These are phyloP conservation scores for Spilosoma lubricipeda DNA, from an alignment of 2,888 invertebrate species.

Conservation along the genomic window DNA sequence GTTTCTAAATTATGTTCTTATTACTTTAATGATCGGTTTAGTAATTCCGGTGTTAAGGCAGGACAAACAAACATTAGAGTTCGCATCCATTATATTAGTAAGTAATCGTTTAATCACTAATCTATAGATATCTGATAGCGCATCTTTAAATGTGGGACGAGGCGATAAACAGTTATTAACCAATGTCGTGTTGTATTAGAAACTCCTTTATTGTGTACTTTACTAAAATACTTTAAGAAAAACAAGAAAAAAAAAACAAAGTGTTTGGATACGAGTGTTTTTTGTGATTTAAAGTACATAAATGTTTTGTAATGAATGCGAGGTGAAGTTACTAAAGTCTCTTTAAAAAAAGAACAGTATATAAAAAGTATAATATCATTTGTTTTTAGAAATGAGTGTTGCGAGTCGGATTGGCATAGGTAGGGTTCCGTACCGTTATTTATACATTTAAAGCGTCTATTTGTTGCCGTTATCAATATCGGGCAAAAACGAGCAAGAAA, in stretches of 20 bases:
- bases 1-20: too few species aligned
- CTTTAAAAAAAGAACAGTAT: not conserved
- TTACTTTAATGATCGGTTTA: not conserved
- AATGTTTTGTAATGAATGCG: too few species aligned
- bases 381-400: not conserved
- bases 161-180: not conserved
- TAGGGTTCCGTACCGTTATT: too few species aligned
- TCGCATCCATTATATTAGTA: not conserved
- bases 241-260: not conserved
- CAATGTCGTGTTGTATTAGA: not conserved
- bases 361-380: not conserved
- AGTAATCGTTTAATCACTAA: not conserved
- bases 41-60: not conserved
- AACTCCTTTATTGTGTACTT: not conserved
- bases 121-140: not conserved
- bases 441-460: too few species aligned
- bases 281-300: too few species aligned
- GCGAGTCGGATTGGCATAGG: too few species aligned
- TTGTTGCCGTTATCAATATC: too few species aligned
- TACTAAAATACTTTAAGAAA: not conserved
- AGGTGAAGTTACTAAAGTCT: too few species aligned
- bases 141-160: constrained; percentile 2
- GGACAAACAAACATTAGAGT: not conserved
- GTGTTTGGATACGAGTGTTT: not conserved
- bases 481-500: too few species aligned